Percentiles rank a stretch among this genome's conserved stretches.
Evolutionary conservation across 2,797 vertebrate species (phyloP).

Genomic region (Enoplosus armatus): DNA sequence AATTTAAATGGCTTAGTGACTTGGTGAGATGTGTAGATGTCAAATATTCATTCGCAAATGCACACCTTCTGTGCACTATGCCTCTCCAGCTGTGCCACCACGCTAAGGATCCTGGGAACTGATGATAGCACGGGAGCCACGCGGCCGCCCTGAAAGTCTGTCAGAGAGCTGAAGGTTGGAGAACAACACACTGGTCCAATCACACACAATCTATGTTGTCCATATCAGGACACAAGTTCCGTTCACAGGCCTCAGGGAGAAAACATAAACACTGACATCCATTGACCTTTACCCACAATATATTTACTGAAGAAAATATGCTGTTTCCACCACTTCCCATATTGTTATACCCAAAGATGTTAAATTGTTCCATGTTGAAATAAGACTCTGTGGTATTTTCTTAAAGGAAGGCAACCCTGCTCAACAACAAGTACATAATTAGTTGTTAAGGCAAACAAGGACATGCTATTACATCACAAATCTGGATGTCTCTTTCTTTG

Average conservation of each 20-base stretch:
- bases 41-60: constrained; percentile 48
- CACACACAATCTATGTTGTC: constrained; percentile 43
- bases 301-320: constrained; percentile 37
- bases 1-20: neutral
- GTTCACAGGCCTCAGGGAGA: constrained; percentile 39
- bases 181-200: constrained; percentile 36
- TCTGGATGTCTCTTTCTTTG: neutral
- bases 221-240: constrained; percentile 43
- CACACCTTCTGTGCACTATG: neutral
- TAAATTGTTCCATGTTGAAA: constrained; percentile 13
- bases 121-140: constrained; percentile 2
- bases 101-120: constrained; percentile 19
- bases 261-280: constrained; percentile 30
- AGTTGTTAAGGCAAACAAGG: neutral
- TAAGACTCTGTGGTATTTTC: neutral
- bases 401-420: neutral
- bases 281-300: constrained; percentile 41
- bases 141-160: constrained; percentile 1
- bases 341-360: neutral
- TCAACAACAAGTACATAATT: neutral
- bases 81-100: constrained; percentile 23
- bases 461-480: neutral
- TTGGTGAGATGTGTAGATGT: constrained; percentile 19
- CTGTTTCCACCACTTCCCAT: constrained; percentile 17
- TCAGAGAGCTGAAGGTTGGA: constrained; percentile 1